Evolutionary conservation across 53 echinoderm and acorn worm genomes (phyloP).

Genomic region (Holothuria leucospilota): DNA sequence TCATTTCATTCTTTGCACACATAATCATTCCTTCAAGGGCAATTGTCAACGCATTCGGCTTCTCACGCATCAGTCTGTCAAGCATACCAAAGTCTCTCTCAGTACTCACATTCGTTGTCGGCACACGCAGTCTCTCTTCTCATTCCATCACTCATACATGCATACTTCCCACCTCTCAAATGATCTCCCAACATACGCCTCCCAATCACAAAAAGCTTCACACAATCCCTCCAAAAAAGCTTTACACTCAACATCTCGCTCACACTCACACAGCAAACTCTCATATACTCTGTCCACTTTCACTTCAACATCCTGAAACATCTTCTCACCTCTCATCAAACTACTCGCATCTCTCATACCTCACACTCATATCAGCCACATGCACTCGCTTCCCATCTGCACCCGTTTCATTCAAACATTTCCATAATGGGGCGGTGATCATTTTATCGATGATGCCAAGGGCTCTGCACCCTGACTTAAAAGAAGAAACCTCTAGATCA

Average conservation of each 20-base stretch:
- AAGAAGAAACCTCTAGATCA: conserved; percentile 44
- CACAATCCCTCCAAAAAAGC: conserved; percentile 44
- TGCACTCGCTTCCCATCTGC: conserved; percentile 32
- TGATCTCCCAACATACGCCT: too few relatives aligned
- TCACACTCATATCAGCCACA: conserved; percentile 25
- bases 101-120: conserved; percentile 32
- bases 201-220: conserved; percentile 21
- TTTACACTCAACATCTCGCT: conserved; percentile 37
- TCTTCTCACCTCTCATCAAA: conserved; percentile 49
- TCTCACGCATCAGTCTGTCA: conserved; percentile 61
- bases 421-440: conserved; percentile 50
- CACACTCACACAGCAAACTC: conserved; percentile 41
- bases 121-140: too few relatives aligned
- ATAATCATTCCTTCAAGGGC: conserved; percentile 63
- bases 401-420: neutral
- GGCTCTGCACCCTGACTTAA: conserved; percentile 24
- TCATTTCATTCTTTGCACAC: conserved; percentile 31
- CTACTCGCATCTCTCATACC: conserved; percentile 4
- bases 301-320: conserved; percentile 49
- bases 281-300: conserved; percentile 35
- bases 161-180: too few relatives aligned
- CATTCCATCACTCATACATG: too few relatives aligned
- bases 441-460: too few relatives aligned
- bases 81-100: too few relatives aligned
- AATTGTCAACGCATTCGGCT: conserved; percentile 53